These are phyloP conservation scores for Xenopus tropicalis DNA, from an alignment of 2,113 vertebrate species.

Conservation along the genomic window DNA sequence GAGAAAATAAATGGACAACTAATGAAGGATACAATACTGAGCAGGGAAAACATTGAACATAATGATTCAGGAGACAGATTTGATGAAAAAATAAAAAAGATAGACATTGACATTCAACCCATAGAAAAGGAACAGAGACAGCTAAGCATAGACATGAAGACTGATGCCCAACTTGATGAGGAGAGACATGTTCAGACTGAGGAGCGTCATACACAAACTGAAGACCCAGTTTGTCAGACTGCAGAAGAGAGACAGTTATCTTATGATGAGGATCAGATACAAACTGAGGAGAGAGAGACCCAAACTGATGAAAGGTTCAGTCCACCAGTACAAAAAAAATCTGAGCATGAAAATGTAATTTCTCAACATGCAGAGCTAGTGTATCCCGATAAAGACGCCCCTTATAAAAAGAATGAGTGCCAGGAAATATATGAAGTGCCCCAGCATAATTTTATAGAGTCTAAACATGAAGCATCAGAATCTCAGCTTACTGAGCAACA, in stretches of 20 bases:
- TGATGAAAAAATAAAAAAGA: background rate
- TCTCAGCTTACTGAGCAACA: background rate
- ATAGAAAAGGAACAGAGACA: background rate
- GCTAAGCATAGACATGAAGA: background rate
- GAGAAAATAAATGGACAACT: background rate
- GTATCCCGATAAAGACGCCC: background rate
- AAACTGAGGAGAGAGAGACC: conserved; percentile 18
- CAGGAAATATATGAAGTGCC: too few relatives aligned
- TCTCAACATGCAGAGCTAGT: background rate
- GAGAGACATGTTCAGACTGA: conserved; percentile 10
- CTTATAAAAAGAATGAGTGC: background rate
- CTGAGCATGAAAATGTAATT: background rate
- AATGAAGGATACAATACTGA: background rate
- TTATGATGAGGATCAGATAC: conserved; percentile 14
- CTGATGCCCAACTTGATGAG: background rate
- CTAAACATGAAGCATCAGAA: too few relatives aligned
- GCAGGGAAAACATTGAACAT: background rate
- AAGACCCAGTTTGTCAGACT: background rate
- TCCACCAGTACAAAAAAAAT: background rate
- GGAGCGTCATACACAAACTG: conserved; percentile 5
- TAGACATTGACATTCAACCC: background rate
- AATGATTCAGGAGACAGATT: background rate
- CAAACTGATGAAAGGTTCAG: conserved; percentile 12
- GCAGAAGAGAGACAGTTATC: background rate
- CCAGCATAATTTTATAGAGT: too few relatives aligned